Percentiles rank a stretch among this genome's conserved stretches.
Evolutionary conservation across 2,113 vertebrate genomes (phyloP).

Genomic region (Saguinus midas): DNA sequence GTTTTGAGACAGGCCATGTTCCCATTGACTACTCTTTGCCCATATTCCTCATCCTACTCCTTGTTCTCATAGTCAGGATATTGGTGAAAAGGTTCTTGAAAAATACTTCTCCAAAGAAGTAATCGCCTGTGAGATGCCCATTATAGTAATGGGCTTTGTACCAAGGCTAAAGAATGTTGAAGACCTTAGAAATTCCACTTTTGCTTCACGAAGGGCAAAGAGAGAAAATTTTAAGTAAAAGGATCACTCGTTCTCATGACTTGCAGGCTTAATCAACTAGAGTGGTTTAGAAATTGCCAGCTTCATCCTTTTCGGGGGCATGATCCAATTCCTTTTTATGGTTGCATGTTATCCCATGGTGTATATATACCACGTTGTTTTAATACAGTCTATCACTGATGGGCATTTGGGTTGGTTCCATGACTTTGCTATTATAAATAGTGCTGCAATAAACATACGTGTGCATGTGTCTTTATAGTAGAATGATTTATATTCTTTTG

Average conservation of each 20-base stretch:
- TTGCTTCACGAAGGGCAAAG: not conserved
- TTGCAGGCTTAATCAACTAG: not conserved
- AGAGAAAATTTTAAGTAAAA: not conserved
- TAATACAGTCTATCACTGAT: too few species aligned
- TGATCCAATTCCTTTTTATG: too few species aligned
- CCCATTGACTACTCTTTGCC: not conserved
- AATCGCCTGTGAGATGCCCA: not conserved
- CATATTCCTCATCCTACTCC: not conserved
- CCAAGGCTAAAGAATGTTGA: not conserved
- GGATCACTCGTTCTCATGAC: conserved; percentile 32
- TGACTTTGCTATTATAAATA: too few species aligned
- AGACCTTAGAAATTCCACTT: not conserved
- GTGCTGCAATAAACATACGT: too few species aligned
- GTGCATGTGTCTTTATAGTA: too few species aligned
- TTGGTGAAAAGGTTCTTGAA: not conserved
- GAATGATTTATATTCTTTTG: too few species aligned
- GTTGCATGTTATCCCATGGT: too few species aligned
- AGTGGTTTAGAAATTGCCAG: not conserved
- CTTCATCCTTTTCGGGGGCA: too few species aligned
- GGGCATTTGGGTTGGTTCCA: too few species aligned
- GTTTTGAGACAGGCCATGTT: not conserved
- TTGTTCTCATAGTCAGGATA: not conserved
- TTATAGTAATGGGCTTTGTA: not conserved
- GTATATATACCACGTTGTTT: too few species aligned
- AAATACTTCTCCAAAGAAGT: not conserved